These are phyloP conservation scores for Drosophila demipolita DNA, from an alignment of 2,888 invertebrate species.

Conservation along the genomic window DNA sequence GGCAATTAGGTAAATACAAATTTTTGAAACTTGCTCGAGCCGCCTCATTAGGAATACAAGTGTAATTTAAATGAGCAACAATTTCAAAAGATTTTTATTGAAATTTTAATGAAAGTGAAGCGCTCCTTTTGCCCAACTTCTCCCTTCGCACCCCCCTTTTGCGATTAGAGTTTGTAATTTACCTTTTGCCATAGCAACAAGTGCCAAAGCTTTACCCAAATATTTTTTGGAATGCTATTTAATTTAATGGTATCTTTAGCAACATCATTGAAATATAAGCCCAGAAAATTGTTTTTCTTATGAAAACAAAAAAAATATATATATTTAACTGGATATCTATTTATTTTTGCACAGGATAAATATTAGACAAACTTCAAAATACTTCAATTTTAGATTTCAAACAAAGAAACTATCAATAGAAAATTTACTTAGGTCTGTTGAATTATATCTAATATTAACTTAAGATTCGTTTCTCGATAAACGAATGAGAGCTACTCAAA, in stretches of 20 bases:
- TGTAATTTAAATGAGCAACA: constrained; percentile 56
- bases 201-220: constrained; percentile 24
- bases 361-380: background rate
- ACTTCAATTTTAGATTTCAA: background rate
- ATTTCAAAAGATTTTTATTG: constrained; percentile 49
- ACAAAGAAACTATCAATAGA: background rate
- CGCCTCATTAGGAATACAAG: constrained; percentile 52
- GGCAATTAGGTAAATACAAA: constrained; percentile 52
- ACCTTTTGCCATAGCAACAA: constrained; percentile 41
- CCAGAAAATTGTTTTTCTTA: constrained; percentile 33
- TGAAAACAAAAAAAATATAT: background rate
- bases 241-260: constrained; percentile 12
- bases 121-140: constrained; percentile 7
- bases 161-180: constrained; percentile 17
- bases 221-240: constrained; percentile 26
- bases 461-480: background rate
- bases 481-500: background rate
- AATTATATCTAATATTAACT: background rate
- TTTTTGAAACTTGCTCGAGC: constrained; percentile 21
- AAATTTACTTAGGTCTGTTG: background rate
- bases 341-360: background rate
- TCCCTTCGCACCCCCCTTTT: background rate
- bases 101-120: constrained; percentile 38
- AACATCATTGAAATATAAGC: constrained; percentile 44
- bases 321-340: no score